These are phyloP conservation scores for Maniola hyperantus DNA, from an alignment of 2,888 invertebrate genomes.

Conservation along the genomic window DNA sequence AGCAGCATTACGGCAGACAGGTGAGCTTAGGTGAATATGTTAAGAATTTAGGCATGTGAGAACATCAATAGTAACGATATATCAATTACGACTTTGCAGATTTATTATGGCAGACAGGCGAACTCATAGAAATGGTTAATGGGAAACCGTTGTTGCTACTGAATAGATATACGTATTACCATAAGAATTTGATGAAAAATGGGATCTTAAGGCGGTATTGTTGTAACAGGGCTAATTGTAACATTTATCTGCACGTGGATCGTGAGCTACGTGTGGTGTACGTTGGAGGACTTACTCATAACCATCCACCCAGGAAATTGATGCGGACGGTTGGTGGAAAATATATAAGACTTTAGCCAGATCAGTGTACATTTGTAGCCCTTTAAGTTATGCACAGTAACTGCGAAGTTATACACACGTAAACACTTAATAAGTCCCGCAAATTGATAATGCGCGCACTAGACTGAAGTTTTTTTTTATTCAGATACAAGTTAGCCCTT, in stretches of 20 bases:
- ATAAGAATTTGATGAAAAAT: conserved; percentile 38
- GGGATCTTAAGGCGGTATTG: conserved; percentile 46
- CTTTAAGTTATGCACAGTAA: too few relatives aligned
- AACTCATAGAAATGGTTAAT: conserved; percentile 47
- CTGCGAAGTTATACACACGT: too few relatives aligned
- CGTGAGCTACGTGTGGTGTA: conserved; percentile 36
- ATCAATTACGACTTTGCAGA: conserved; percentile 13
- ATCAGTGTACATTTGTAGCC: background rate
- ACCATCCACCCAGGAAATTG: conserved; percentile 43
- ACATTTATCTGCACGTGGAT: conserved; percentile 46
- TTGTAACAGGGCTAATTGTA: conserved; percentile 51
- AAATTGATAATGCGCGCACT: too few relatives aligned
- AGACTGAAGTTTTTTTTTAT: too few relatives aligned
- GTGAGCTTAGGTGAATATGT: conserved; percentile 26
- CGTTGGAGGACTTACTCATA: conserved; percentile 39
- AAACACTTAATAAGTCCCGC: too few relatives aligned
- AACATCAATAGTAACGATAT: background rate
- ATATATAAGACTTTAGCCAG: conserved; percentile 39
- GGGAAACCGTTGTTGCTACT: conserved; percentile 47
- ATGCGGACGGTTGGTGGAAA: conserved; percentile 37
- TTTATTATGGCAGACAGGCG: conserved; percentile 28
- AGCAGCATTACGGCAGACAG: conserved; percentile 22
- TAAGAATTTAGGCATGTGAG: background rate
- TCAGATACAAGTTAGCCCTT: too few relatives aligned
- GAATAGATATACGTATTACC: conserved; percentile 53